These are phyloP conservation scores for Dicyrtoma fusca DNA, from an alignment of 2,888 invertebrate genomes.

Conservation along the genomic window DNA sequence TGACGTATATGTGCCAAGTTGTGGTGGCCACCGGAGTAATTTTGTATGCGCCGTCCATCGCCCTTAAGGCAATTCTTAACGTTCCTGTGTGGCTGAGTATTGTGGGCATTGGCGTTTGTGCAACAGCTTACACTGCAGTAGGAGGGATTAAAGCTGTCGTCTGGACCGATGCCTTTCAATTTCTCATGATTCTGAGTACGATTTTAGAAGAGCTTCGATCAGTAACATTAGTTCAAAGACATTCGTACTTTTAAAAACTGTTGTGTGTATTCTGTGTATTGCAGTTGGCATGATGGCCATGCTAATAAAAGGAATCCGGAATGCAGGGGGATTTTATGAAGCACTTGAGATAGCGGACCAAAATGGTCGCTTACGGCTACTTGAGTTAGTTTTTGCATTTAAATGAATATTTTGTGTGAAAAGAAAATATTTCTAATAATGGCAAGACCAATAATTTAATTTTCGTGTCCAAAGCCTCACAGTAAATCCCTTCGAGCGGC, in stretches of 20 bases:
- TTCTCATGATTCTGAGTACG: constrained; percentile 48
- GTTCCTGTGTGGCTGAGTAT: constrained; percentile 42
- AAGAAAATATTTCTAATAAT: background rate
- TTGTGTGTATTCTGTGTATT: too few relatives aligned
- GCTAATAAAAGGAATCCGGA: constrained; percentile 65
- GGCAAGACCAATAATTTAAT: background rate
- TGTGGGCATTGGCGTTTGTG: constrained; percentile 36
- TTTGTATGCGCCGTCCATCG: constrained; percentile 51
- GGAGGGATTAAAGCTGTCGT: constrained; percentile 79
- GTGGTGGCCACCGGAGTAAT: constrained; percentile 44
- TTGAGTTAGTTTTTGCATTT: too few relatives aligned
- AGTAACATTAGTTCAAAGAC: too few relatives aligned
- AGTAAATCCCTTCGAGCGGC: constrained; percentile 53
- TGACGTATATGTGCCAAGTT: constrained; percentile 22
- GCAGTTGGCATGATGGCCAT: constrained; percentile 43
- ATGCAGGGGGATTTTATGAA: constrained; percentile 72
- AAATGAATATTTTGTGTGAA: too few relatives aligned
- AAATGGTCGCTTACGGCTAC: constrained; percentile 75
- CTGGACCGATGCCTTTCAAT: constrained; percentile 65
- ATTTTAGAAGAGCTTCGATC: too few relatives aligned
- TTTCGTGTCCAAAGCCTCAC: too few relatives aligned
- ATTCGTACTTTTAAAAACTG: too few relatives aligned
- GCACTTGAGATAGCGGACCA: constrained; percentile 71
- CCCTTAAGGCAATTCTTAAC: constrained; percentile 50
- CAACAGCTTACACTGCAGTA: constrained; percentile 35